phyloP scores from a whole-genome alignment of 2,797 vertebrate species.

The Agapornis canus region DNA sequence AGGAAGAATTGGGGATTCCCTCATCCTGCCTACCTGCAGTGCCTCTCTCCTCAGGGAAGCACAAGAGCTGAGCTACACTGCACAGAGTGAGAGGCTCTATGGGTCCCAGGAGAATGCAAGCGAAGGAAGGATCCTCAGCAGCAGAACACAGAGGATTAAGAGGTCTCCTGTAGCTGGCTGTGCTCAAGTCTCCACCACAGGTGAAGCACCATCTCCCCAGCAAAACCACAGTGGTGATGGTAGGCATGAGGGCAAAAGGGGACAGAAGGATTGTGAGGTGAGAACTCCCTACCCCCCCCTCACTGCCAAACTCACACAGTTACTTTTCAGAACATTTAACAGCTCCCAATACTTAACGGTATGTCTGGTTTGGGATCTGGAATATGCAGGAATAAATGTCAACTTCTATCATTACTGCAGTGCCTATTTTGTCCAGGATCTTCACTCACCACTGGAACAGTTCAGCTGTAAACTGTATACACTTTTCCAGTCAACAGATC shows the following conservation, averaged over 20 bases:
- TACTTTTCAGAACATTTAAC: background rate
- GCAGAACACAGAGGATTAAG: background rate
- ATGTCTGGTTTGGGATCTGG: background rate
- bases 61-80: background rate
- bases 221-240: background rate
- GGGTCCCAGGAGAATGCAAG: background rate
- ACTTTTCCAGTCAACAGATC: background rate
- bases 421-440: background rate
- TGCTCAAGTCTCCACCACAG: background rate
- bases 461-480: background rate
- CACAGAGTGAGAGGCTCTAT: background rate
- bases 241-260: background rate
- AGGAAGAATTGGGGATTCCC: background rate
- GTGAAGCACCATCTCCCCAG: background rate
- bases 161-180: background rate
- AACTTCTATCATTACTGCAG: background rate
- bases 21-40: background rate
- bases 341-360: background rate
- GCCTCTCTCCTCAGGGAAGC: background rate
- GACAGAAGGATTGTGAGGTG: rapidly evolving
- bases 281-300: background rate
- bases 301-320: background rate
- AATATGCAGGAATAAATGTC: background rate
- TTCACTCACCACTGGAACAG: background rate
- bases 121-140: background rate